A percentile compares a stretch with the other conserved stretches of the same genome.
These are phyloP conservation scores for Fistularia tabacaria DNA, from an alignment of 2,797 vertebrate genomes.

Conservation along the genomic window DNA sequence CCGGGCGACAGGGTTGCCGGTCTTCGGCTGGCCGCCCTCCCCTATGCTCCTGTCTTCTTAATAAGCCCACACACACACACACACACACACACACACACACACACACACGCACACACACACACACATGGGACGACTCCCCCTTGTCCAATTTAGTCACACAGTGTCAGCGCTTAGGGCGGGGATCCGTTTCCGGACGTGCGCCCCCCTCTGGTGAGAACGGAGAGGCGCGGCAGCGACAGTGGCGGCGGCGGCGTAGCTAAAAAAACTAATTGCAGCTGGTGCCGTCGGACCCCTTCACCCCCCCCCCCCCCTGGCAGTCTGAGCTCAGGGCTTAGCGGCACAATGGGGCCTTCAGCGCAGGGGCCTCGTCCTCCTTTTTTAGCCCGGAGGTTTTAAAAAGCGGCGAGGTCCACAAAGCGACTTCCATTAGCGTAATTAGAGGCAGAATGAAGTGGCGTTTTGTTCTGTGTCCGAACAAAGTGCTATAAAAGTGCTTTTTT, in stretches of 20 bases:
- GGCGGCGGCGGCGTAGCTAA: no score
- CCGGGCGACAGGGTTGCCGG: no score
- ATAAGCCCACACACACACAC: no score
- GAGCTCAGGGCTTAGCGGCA: slow-evolving; percentile 68
- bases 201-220: not conserved
- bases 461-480: slow-evolving; percentile 57
- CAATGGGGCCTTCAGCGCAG: slow-evolving; percentile 71
- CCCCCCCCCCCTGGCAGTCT: slow-evolving; percentile 21
- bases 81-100: no score
- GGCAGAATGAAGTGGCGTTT: slow-evolving; percentile 72
- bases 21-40: no score
- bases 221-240: slow-evolving; percentile 53
- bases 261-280: slow-evolving; percentile 75
- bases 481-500: slow-evolving; percentile 62
- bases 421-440: slow-evolving; percentile 80
- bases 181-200: no score
- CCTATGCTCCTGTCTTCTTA: no score
- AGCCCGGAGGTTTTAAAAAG: slow-evolving; percentile 53
- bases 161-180: slow-evolving; percentile 16
- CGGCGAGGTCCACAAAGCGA: slow-evolving; percentile 62
- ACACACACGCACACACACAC: no score
- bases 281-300: slow-evolving; percentile 39
- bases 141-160: slow-evolving; percentile 53
- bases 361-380: slow-evolving; percentile 54
- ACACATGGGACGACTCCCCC: not conserved